Percentiles rank a stretch among this genome's conserved stretches.
These are phyloP conservation scores for Emys orbicularis DNA, from an alignment of 2,797 vertebrate genomes.

Conservation along the genomic window DNA sequence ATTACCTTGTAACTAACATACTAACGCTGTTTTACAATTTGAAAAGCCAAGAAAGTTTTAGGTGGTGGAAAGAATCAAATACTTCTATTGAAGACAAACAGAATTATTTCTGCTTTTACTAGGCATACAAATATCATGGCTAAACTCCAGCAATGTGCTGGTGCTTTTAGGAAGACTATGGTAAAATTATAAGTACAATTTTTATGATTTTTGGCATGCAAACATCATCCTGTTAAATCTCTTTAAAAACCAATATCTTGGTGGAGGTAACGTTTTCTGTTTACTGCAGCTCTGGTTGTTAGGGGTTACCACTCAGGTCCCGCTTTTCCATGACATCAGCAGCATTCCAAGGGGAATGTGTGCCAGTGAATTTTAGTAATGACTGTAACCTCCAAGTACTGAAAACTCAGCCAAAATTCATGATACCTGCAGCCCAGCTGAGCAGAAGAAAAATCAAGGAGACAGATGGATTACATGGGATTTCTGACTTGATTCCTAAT, in stretches of 20 bases:
- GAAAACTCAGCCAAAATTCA: conserved; percentile 70
- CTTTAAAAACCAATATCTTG: conserved; percentile 72
- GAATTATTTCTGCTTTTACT: conserved; percentile 73
- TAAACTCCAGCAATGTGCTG: conserved; percentile 70
- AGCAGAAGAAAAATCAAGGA: conserved; percentile 68
- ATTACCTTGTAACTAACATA: conserved; percentile 55
- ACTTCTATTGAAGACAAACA: conserved; percentile 72
- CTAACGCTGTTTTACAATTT: conserved; percentile 44
- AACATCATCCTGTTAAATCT: conserved; percentile 70
- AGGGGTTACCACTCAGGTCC: conserved; percentile 77
- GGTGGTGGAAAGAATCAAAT: conserved; percentile 70
- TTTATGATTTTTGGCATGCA: conserved; percentile 80
- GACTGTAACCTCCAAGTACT: conserved; percentile 64
- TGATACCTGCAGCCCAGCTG: conserved; percentile 80
- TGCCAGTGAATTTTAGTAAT: conserved; percentile 77
- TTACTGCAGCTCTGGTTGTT: conserved; percentile 81
- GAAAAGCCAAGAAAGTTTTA: conserved; percentile 48
- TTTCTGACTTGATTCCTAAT: conserved; percentile 74
- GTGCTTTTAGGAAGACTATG: conserved; percentile 69
- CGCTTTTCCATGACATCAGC: conserved; percentile 83
- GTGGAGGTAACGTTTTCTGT: conserved; percentile 79
- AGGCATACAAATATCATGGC: conserved; percentile 64
- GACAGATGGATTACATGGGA: conserved; percentile 73
- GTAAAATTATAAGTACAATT: conserved; percentile 75
- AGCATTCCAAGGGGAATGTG: conserved; percentile 76